Evolutionary conservation across 2,113 vertebrate species (phyloP).

Genomic region (Corvus cornix): DNA sequence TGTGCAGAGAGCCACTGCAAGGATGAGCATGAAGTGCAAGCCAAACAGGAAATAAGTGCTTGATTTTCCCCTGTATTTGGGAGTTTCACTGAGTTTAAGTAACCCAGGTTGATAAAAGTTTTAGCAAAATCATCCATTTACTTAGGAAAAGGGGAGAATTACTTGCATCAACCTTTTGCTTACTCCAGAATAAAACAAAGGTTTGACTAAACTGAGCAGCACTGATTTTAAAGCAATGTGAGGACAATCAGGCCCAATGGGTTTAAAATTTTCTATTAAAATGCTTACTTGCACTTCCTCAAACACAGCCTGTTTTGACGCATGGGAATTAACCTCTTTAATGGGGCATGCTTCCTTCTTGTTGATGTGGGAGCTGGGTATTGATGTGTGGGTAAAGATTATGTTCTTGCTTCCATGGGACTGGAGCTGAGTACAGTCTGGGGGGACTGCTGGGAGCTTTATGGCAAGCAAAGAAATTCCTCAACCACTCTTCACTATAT

Average conservation of each 20-base stretch:
- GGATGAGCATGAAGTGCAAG: neutral
- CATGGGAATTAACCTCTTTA: conserved; percentile 51
- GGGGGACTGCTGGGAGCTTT: conserved; percentile 51
- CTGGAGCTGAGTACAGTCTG: conserved; percentile 42
- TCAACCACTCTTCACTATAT: conserved; percentile 20
- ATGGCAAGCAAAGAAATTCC: conserved; percentile 62
- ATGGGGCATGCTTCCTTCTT: conserved; percentile 49
- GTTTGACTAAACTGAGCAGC: neutral
- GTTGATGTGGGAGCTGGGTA: conserved; percentile 43
- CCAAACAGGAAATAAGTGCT: neutral
- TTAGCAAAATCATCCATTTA: neutral
- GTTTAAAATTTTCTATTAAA: conserved; percentile 57
- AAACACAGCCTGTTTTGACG: neutral
- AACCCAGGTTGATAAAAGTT: neutral
- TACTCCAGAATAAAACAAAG: neutral
- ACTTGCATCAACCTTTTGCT: neutral
- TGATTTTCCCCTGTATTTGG: neutral
- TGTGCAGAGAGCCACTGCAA: neutral
- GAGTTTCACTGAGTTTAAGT: neutral
- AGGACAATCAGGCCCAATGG: conserved; percentile 5
- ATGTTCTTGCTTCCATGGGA: conserved; percentile 53
- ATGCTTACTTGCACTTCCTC: conserved; percentile 47
- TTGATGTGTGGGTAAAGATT: conserved; percentile 58
- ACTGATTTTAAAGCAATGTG: neutral
- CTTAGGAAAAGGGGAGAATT: neutral